Evolutionary conservation across 2,113 vertebrate species (phyloP).

Genomic region (Acanthisitta chloris): DNA sequence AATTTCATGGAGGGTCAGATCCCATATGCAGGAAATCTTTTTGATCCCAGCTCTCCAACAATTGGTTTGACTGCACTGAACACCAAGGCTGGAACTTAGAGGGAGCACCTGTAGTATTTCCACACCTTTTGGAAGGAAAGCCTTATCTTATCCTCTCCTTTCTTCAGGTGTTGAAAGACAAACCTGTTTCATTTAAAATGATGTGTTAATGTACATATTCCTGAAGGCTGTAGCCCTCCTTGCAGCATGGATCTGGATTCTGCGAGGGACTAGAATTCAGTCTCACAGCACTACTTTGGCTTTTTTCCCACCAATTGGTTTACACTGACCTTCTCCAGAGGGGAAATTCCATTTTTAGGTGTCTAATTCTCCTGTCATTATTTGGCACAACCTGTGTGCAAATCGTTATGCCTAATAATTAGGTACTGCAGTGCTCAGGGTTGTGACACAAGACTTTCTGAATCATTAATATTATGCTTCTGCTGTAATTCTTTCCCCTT

Average conservation of each 20-base stretch:
- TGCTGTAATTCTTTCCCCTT: neutral
- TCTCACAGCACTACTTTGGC: neutral
- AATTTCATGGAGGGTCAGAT: neutral
- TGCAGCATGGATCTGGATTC: neutral
- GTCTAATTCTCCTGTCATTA: conserved; percentile 25
- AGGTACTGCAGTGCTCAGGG: conserved; percentile 13
- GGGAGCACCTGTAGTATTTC: neutral
- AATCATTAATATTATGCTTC: conserved; percentile 34
- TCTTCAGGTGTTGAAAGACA: neutral
- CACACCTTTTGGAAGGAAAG: neutral
- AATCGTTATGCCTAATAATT: conserved; percentile 41
- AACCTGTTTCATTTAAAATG: neutral
- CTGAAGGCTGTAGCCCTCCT: neutral
- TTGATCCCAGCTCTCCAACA: neutral
- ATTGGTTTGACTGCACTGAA: neutral
- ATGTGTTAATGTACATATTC: neutral
- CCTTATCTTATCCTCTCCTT: neutral
- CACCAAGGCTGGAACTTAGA: neutral
- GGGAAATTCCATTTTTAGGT: conserved; percentile 46
- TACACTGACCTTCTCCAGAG: conserved; percentile 11
- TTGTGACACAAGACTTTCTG: conserved; percentile 34
- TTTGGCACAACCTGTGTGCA: conserved; percentile 37
- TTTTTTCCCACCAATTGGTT: neutral
- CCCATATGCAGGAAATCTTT: neutral
- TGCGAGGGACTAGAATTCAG: neutral